Evolutionary conservation across 2,888 invertebrate genomes (phyloP), one percentile per base, ranked within the genome.

Genomic region (Cordilura impudica): DNA sequence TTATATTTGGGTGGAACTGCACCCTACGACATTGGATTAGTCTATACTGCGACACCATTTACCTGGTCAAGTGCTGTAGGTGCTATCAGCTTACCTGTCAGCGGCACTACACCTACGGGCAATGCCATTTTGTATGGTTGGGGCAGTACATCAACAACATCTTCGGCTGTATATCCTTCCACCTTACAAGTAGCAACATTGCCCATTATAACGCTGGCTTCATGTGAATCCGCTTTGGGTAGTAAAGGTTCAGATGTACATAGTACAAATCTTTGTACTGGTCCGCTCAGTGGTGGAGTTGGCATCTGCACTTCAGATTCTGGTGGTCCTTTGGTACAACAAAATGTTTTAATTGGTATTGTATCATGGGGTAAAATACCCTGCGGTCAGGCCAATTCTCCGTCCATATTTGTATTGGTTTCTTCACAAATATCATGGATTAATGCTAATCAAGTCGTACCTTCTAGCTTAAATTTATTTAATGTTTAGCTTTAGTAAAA

Each of bases 351-450:
- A 78, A 84, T 91, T 72, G 92, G 91, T 31, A 86, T 91, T 61
- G 91, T 91, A 1, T 91, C 91, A 1, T 91, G 91, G 91, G 91
- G 91, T 3, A 81, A 85, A 35, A 82, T 88, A 16, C 91, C 91
- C 5, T 91, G 91, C 77, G 91, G 91, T 0, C 83, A 84, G 16
- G 61, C 75, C 0, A 87, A 88, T 45, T 85, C 87, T 1, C 91
- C 91, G 0, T 90, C 91, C 1, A 90, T 91, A 0, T 91, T 88
- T 84, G 91, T 90, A 0, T 86, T 89, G 39, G 90, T 91, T 0
- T 88, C 91, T 1, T 86, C 88, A 10, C 91, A 90, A 82, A 81
- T 87, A 45, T 83, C 88, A 18, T 91, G 91, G 90, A 84, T 89
- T 78, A 58, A 84, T 0, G 1, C 72, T 0, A 85, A 88, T 61